Evolutionary conservation across 2,797 vertebrate species (phyloP).

Genomic region (Pelochelys cantorii): DNA sequence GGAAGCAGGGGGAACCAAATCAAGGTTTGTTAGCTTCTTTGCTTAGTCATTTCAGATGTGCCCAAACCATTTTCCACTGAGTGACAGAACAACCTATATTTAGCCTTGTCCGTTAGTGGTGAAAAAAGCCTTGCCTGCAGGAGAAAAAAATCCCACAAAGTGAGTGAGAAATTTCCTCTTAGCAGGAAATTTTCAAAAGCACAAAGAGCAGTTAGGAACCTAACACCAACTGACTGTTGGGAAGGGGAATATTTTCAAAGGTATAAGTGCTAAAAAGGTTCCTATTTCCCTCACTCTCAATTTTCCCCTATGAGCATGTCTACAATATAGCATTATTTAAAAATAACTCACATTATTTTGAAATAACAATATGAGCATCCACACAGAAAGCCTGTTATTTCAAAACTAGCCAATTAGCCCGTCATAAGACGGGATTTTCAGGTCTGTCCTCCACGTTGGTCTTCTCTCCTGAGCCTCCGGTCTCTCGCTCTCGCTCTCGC

Average conservation of each 20-base stretch:
- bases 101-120: neutral
- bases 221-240: neutral
- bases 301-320: neutral
- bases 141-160: neutral
- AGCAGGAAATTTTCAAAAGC: neutral
- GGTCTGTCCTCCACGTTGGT: too few species aligned
- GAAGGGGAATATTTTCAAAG: conserved; percentile 15
- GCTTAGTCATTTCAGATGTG: neutral
- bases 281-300: neutral
- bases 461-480: too few species aligned
- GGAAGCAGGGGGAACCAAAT: neutral
- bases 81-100: neutral
- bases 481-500: too few species aligned
- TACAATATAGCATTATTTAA: too few species aligned
- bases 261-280: neutral
- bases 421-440: too few species aligned
- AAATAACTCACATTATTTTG: too few species aligned
- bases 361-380: too few species aligned
- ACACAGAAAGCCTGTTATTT: too few species aligned
- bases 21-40: neutral
- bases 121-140: neutral
- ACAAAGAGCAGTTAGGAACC: neutral
- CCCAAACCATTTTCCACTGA: neutral
- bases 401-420: too few species aligned
- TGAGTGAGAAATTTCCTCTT: neutral